A percentile compares a stretch with the other conserved stretches of the same genome.
Evolutionary conservation across 2,797 vertebrate genomes (phyloP).

Genomic region (Fundulus diaphanus): DNA sequence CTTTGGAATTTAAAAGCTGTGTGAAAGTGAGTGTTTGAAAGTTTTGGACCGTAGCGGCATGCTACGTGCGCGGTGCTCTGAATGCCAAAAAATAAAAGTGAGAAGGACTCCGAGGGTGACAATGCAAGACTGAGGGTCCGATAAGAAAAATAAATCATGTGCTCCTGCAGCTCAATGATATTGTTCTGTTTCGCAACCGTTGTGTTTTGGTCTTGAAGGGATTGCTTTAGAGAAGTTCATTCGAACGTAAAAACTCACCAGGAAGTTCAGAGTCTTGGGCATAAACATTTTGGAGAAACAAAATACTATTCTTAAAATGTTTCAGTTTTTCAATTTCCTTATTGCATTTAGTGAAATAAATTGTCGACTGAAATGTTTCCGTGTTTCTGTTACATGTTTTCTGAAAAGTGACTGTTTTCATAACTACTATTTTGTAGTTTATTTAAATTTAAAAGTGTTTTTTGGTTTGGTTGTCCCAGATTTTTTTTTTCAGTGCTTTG

Average conservation of each 20-base stretch:
- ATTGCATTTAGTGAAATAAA: not conserved
- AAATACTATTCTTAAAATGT: not conserved
- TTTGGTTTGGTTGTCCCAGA: not conserved
- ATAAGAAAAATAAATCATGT: constrained; percentile 4
- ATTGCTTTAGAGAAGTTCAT: not conserved
- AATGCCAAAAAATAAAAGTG: constrained; percentile 20
- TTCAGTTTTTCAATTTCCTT: not conserved
- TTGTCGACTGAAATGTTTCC: not conserved
- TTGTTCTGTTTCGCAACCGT: not conserved
- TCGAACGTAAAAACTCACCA: not conserved
- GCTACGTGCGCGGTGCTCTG: constrained; percentile 9
- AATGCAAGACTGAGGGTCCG: constrained; percentile 19
- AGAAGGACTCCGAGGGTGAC: constrained; percentile 15
- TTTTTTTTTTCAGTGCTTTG: not conserved
- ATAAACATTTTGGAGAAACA: not conserved
- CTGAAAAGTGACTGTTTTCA: not conserved
- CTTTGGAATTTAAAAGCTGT: constrained; percentile 72
- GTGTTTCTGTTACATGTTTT: not conserved
- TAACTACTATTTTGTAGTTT: not conserved
- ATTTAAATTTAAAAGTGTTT: not conserved
- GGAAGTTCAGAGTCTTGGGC: not conserved
- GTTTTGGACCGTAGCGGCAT: constrained; percentile 28
- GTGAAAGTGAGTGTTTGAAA: constrained; percentile 32
- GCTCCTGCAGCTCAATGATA: not conserved
- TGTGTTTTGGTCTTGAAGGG: not conserved